Evolutionary conservation across 2,888 invertebrate species (phyloP), one percentile per base, ranked within the genome.

Genomic region (Synergus itoensis): DNA sequence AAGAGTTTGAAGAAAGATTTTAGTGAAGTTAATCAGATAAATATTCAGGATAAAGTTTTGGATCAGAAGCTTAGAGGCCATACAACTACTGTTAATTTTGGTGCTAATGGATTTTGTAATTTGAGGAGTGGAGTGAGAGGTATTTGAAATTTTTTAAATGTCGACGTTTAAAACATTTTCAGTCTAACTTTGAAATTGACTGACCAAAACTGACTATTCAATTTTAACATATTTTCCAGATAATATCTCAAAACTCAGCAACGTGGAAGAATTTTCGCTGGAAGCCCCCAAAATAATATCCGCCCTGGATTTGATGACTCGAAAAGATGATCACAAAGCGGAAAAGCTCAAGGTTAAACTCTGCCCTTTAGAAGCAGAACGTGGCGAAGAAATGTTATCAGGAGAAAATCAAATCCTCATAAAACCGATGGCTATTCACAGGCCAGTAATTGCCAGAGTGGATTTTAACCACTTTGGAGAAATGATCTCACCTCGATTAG

Each of bases 61-160:
- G 82, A 82, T 57, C 83, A 77, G 77, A 84, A 83, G 43, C 81
- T 84, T 57, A 83, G 84, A 65, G 84, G 86, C 1, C 89, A 89
- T 82, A 87, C 87, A 21, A 88, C 89, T 5, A 88, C 88, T 36
- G 87, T 89, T n/a, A 89, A 88, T 83, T 87, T 89, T 28, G 85
- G 84, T 14, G 81, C 82, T 77, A 81, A 83, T 64, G 81, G 83
- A 73, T 76, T 67, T 69, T 81, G 65, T 12, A 75, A 79, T 41
- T 76, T 73, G 4, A 84, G 28, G 63, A 84, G 85, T 83, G 73
- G 84, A 67, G 80, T 43, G 76, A 80, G 83, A 85, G 86, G 86
- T 86, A 80, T 81, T 45, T 41, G 1, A 14, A 2, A 21, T 18
- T 8, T 11, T 65, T n/a, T 41, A 21, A 21, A 60, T 21, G 14